Percentiles rank a stretch among this genome's conserved stretches.
These are phyloP conservation scores for Drosophila prosaltans DNA, from an alignment of 1,140 invertebrate genomes.

Conservation along the genomic window DNA sequence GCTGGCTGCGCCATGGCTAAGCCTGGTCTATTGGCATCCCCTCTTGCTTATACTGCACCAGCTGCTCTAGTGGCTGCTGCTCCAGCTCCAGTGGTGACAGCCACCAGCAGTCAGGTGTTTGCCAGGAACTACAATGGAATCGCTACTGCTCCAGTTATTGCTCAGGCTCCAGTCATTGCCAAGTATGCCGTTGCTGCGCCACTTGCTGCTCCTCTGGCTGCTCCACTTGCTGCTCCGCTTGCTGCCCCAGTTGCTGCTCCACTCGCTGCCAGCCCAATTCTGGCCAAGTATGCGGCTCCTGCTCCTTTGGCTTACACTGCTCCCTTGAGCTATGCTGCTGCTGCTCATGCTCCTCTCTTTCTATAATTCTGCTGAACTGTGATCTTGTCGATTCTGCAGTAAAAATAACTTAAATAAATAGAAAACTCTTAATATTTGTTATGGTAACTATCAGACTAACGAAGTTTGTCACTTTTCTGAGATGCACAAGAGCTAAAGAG, in stretches of 20 bases:
- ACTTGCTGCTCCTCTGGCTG: slow-evolving; percentile 34
- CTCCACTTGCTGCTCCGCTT: slow-evolving; percentile 25
- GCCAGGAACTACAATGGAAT: slow-evolving; percentile 83
- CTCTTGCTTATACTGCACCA: slow-evolving; percentile 49
- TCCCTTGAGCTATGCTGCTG: neutral
- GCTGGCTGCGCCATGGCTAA: slow-evolving; percentile 67
- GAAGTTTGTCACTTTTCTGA: no score
- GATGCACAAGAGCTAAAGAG: no score
- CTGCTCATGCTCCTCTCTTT: slow-evolving; percentile 9
- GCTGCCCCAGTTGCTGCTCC: slow-evolving; percentile 45
- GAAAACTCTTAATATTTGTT: neutral
- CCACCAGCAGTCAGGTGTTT: slow-evolving; percentile 83
- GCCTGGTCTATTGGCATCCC: slow-evolving; percentile 57
- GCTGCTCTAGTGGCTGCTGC: slow-evolving; percentile 65
- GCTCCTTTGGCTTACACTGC: slow-evolving; percentile 10
- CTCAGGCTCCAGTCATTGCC: slow-evolving; percentile 52
- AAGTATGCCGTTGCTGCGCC: slow-evolving; percentile 52
- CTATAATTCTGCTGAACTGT: slow-evolving; percentile 8
- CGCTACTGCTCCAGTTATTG: slow-evolving; percentile 59
- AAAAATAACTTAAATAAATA: neutral
- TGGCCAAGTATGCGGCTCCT: slow-evolving; percentile 18
- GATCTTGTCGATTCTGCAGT: neutral
- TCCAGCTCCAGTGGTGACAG: slow-evolving; percentile 79
- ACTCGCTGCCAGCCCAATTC: slow-evolving; percentile 27
- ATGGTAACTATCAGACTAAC: no score